Evolutionary conservation across 1,140 invertebrate genomes (phyloP).

Genomic region (Magallana ariakensis): DNA sequence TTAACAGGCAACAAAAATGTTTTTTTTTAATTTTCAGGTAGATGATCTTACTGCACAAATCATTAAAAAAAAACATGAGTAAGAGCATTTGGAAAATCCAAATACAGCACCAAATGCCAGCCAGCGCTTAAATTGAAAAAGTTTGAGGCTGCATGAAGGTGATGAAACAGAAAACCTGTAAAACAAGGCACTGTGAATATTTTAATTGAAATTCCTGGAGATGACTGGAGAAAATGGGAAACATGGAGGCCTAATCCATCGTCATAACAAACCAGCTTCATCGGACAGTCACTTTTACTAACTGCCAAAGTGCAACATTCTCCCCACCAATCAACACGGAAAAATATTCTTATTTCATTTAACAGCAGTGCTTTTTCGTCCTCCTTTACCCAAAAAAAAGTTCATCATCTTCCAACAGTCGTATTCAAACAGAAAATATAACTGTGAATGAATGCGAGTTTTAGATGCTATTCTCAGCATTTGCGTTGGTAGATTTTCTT

Average conservation of each 20-base stretch:
- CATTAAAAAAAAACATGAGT: not conserved
- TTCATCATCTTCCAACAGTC: conserved; percentile 21
- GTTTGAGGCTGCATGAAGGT: not conserved
- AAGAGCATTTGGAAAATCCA: not conserved
- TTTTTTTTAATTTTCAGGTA: not conserved
- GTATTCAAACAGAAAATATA: conserved; percentile 19
- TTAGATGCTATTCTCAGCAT: not conserved
- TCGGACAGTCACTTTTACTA: conserved; percentile 30
- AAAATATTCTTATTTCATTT: conserved; percentile 23
- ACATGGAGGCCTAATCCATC: conserved; percentile 26
- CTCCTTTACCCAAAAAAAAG: conserved; percentile 8
- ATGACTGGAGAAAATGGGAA: conserved; percentile 14
- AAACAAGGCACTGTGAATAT: conserved; percentile 10
- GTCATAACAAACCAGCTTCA: conserved; percentile 27
- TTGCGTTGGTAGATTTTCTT: conserved; percentile 21
- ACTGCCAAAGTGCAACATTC: conserved; percentile 16
- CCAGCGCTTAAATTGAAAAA: not conserved
- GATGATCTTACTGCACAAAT: not conserved
- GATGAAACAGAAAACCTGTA: conserved; percentile 24
- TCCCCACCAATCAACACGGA: conserved; percentile 11
- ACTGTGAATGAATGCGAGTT: conserved; percentile 17
- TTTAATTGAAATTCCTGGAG: conserved; percentile 36
- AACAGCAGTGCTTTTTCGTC: not conserved
- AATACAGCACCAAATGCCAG: conserved; percentile 20
- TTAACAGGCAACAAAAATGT: not conserved